Base-by-base conservation (phyloP, 2,113 vertebrate species). In the Triplophysa tibetana region DNA sequence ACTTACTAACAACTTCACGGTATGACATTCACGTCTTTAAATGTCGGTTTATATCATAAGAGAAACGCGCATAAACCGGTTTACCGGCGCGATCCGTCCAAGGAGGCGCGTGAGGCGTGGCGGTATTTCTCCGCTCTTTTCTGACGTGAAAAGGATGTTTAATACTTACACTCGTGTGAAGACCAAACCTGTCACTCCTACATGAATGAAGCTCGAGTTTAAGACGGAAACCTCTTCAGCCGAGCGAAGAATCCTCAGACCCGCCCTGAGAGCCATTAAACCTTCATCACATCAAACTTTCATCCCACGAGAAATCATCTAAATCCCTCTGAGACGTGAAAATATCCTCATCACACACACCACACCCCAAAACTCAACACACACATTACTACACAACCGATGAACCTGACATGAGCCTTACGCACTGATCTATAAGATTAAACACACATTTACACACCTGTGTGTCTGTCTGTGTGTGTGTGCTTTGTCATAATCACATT, bases 241-340 rank as follows among this genome's bases (percentile, higher is more conserved):
- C 12, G 50, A 52, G 50, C 2, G 12, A 14, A 4, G 11, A 50
- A 13, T 50, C 50, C 13, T 1, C 13, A 52, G 50, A 52, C 50
- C 16, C 48, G 48, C 48, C 48, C 54, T 19, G 19, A 56, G 17
- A 58, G 19, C 19, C 54, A 8, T 58, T 8, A 58, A n/a, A n/a
- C 19, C 54, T 58, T 58, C 69, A 72, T 3, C 5, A 33, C 33
- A 33, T 33, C 24, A 14, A 52, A 29, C 67, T 70, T 1, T 19
- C 52, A 41, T 58, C 70, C 58, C 54, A 7, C 12, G 73, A 63
- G 58, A 75, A 61, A 62, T 63, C 73, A 75, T 48, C 38, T 21
- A 3, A 8, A 61, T 75, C 45, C 73, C 73, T n/a, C 23, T 19
- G 56, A 75, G 72, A 61, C 72, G 45, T 61, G 61, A 61, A 75